Evolutionary conservation across 2,113 vertebrate species (phyloP).

Genomic region (Tachuris rubrigastra): DNA sequence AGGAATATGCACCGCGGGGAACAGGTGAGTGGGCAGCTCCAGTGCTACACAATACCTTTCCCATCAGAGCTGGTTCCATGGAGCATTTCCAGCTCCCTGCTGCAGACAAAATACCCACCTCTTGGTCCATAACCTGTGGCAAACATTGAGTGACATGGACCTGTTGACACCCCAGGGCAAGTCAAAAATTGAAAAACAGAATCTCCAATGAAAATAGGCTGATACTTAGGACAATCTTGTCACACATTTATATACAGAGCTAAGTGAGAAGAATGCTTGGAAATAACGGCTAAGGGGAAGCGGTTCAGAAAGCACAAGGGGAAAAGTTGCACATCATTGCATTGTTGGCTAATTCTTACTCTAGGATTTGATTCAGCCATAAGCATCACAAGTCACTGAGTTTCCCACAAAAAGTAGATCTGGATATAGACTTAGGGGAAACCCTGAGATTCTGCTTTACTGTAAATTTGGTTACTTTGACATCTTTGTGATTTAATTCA

Average conservation of each 20-base stretch:
- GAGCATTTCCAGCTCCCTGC: not conserved
- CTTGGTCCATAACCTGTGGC: rapidly evolving
- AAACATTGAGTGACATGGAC: not conserved
- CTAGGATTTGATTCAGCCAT: not conserved
- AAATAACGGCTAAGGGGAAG: not conserved
- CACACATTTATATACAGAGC: not conserved
- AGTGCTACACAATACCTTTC: not conserved
- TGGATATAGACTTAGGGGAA: not conserved
- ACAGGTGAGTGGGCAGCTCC: not conserved
- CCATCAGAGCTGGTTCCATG: not conserved
- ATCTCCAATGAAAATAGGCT: not conserved
- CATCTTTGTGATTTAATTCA: not conserved
- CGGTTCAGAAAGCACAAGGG: not conserved
- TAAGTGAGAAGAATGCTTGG: not conserved
- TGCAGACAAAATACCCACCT: rapidly evolving
- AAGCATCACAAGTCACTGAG: not conserved
- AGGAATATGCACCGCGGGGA: not conserved
- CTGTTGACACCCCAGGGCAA: not conserved
- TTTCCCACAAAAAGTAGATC: not conserved
- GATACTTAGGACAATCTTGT: not conserved
- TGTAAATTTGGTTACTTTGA: not conserved
- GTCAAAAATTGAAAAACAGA: not conserved
- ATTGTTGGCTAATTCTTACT: not conserved
- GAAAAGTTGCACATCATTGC: not conserved
- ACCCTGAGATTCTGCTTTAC: not conserved